A percentile compares a stretch with the other conserved stretches of the same genome.
Conservation (phyloP, 1,140 invertebrate genomes). For the Teleogryllus occipitalis region DNA sequence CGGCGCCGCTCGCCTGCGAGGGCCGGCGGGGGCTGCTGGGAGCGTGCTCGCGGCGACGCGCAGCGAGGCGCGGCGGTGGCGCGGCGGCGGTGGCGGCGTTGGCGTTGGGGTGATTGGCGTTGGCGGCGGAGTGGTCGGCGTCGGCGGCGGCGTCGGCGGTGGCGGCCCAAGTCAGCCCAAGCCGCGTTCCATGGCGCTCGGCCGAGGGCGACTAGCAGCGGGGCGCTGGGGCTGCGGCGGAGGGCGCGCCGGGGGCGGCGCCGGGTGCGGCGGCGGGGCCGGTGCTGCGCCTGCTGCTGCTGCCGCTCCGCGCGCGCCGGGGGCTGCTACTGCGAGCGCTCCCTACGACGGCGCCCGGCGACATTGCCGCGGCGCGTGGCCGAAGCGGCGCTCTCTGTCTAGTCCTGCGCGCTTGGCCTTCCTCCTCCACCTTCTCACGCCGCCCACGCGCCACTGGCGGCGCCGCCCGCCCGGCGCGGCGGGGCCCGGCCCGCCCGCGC, state of each 20-base stretch:
- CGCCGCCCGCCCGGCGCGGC: no score
- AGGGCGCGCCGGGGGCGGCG: neutral
- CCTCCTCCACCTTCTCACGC: conserved; percentile 7
- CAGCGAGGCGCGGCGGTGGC: neutral
- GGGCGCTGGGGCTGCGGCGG: neutral
- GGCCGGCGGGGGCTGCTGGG: no score
- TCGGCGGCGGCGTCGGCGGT: no score
- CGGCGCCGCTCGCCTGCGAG: no score
- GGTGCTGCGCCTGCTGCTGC: neutral
- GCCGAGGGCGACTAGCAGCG: neutral
- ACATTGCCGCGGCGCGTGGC: neutral
- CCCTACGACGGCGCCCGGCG: neutral
- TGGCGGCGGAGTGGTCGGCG: neutral
- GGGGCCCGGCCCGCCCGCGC: neutral
- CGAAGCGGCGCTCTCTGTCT: neutral
- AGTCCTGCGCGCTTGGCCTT: neutral
- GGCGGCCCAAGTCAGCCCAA: neutral
- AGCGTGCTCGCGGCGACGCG: no score
- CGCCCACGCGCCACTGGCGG: conserved; percentile 1
- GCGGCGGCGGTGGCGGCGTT: neutral
- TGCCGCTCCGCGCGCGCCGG: neutral
- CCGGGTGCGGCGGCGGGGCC: neutral
- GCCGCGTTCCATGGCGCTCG: neutral
- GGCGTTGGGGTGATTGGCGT: neutral
- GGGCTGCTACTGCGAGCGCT: neutral